Percentiles rank a stretch among this genome's conserved stretches.
phyloP scores from a whole-genome alignment of 2,888 invertebrate species.

The Phyllotreta cruciferae region DNA sequence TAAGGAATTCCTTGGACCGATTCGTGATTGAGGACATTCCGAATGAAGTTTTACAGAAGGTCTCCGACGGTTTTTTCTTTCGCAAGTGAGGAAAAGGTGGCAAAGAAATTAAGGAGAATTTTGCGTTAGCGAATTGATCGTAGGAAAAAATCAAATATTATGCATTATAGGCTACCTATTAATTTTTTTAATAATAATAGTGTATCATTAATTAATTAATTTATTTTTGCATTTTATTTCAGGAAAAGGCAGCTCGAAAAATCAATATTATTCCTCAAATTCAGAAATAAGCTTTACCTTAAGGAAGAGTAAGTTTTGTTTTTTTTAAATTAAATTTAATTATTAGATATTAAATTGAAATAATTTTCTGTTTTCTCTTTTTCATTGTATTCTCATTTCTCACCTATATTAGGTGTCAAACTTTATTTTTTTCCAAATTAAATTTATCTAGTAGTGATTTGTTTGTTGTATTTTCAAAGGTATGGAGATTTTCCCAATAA shows the following conservation, averaged over 20 bases:
- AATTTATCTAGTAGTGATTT: too few relatives aligned
- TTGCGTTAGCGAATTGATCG: too few relatives aligned
- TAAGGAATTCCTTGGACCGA: slow-evolving; percentile 47
- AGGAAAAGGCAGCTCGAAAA: slow-evolving; percentile 67
- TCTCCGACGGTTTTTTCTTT: neutral
- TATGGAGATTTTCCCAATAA: slow-evolving; percentile 11
- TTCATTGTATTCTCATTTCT: too few relatives aligned
- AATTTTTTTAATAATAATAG: neutral
- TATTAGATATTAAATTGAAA: too few relatives aligned
- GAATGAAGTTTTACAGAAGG: slow-evolving; percentile 17
- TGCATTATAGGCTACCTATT: neutral
- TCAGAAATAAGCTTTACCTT: slow-evolving; percentile 62
- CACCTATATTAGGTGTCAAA: too few relatives aligned
- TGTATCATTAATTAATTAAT: neutral
- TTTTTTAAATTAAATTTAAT: slow-evolving; percentile 7
- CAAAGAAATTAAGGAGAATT: too few relatives aligned
- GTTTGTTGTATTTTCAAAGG: neutral
- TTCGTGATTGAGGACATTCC: slow-evolving; percentile 21
- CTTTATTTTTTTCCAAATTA: too few relatives aligned
- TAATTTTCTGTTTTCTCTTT: too few relatives aligned
- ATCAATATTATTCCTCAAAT: slow-evolving; percentile 63
- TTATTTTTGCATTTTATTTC: slow-evolving; percentile 50
- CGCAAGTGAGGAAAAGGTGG: too few relatives aligned
- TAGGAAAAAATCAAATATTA: too few relatives aligned
- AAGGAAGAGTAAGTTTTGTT: slow-evolving; percentile 66